Conservation (phyloP, 2,113 vertebrate genomes). For the Sula dactylatra region DNA sequence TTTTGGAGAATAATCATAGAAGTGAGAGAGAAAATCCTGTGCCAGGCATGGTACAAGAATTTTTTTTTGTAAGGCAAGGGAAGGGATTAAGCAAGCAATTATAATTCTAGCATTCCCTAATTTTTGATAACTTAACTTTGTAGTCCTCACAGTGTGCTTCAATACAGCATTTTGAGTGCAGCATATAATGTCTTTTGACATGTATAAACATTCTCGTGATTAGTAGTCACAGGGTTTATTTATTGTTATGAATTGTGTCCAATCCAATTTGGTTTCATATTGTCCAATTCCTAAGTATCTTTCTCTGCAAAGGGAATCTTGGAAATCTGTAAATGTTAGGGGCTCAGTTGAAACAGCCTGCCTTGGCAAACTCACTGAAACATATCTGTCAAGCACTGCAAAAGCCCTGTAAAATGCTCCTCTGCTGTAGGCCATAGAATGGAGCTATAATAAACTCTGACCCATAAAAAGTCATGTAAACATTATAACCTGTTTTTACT, state of each 20-base stretch:
- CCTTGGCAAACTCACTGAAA: constrained; percentile 67
- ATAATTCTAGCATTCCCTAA: background rate
- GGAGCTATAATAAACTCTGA: constrained; percentile 76
- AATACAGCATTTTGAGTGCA: background rate
- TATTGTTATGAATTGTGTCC: constrained; percentile 33
- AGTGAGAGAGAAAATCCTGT: background rate
- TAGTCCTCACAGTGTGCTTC: background rate
- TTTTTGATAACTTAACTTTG: background rate
- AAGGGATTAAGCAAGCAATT: background rate
- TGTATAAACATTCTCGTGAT: constrained; percentile 16
- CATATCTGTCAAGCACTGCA: constrained; percentile 61
- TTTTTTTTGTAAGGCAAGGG: background rate
- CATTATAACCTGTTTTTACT: constrained; percentile 81
- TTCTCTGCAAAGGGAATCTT: constrained; percentile 11
- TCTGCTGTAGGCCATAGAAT: constrained; percentile 71
- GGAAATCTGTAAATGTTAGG: constrained; percentile 28
- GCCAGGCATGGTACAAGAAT: background rate
- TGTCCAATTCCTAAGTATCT: constrained; percentile 3
- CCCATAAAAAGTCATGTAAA: constrained; percentile 81
- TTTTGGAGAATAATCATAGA: background rate
- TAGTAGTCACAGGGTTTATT: constrained; percentile 22
- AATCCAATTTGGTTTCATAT: constrained; percentile 9
- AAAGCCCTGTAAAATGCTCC: constrained; percentile 69
- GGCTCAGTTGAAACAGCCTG: constrained; percentile 3
- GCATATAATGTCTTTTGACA: constrained; percentile 18